Evolutionary conservation across 1,140 invertebrate genomes (phyloP), one percentile per base, ranked within the genome.

Genomic region (Teleogryllus occipitalis): DNA sequence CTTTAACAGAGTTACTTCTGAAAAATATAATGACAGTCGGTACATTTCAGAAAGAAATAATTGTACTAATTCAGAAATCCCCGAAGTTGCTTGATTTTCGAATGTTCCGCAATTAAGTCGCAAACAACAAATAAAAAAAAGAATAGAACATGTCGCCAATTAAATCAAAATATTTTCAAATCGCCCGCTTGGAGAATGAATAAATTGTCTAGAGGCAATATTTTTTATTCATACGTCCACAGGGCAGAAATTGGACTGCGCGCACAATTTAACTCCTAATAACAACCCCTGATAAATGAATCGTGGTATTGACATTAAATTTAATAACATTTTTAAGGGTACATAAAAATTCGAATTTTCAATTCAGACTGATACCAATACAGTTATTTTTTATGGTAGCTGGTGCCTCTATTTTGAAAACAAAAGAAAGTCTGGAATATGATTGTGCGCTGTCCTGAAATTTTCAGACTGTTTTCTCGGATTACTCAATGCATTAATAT

Each of bases 291-390:
- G 54, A 18, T 18, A 65, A 65, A 65, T 65, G 54, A 3, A 65
- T 65, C 54, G 18, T 65, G 54, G 54, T 65, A 65, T 65, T 65
- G 54, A 65, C 54, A 65, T 65, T 65, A 65, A 65, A 65, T 65
- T 65, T 65, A 65, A 65, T 65, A 65, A 65, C 54, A 65, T 65
- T 65, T 65, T 65, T 65, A 65, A 7, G 3, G 54, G 54, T 7
- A 65, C 54, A 18, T 65, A 65, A 65, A 65, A 65, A 65, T 65
- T 65, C 10, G 54, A 14, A 10, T 18, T 65, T 18, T 65, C 54
- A 3, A 3, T 65, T 65, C 54, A 65, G 10, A 65, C 18, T 65
- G 54, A 14, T 65, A 7, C 18, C 27, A 39, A 39, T 39, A 39
- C 1, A 39, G 54, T 7, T 65, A 65, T 65, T 65, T 65, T 65